Percentiles rank a stretch among this genome's conserved stretches.
Conservation (phyloP, 64 coral and sea anemone species). For the Dendronephthya gigantea region DNA sequence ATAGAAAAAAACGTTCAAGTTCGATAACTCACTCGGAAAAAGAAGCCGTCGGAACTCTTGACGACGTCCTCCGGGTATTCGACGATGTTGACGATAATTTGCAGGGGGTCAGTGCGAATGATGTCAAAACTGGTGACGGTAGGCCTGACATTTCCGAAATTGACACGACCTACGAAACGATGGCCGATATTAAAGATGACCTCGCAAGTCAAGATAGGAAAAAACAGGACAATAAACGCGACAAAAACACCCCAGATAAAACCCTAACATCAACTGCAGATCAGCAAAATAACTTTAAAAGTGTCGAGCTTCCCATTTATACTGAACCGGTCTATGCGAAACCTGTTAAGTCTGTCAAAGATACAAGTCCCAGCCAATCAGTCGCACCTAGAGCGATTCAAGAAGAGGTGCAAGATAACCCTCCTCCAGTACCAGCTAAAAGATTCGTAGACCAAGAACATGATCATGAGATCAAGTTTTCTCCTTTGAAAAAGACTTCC, state of each 20-base stretch:
- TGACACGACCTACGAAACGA: not conserved
- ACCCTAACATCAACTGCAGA: not conserved
- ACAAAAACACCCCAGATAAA: not conserved
- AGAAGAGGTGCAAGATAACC: not conserved
- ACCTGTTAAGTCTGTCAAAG: not conserved
- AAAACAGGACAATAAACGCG: not conserved
- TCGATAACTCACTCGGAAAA: not conserved
- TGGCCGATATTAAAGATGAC: not conserved
- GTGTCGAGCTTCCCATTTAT: not conserved
- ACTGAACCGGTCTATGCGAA: not conserved
- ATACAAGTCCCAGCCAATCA: not conserved
- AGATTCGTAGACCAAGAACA: not conserved
- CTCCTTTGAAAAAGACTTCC: not conserved
- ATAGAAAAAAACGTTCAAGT: not conserved
- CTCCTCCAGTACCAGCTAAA: not conserved
- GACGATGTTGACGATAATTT: not conserved
- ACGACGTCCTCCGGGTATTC: not conserved
- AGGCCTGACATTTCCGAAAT: not conserved
- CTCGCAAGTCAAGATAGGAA: not conserved
- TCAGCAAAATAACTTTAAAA: not conserved
- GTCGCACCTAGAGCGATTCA: not conserved
- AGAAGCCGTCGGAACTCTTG: not conserved
- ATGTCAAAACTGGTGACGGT: not conserved
- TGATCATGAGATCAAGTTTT: not conserved
- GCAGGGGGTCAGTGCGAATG: not conserved